Base-by-base conservation (phyloP, 2,888 invertebrate species). In the Epinotia ramella region DNA sequence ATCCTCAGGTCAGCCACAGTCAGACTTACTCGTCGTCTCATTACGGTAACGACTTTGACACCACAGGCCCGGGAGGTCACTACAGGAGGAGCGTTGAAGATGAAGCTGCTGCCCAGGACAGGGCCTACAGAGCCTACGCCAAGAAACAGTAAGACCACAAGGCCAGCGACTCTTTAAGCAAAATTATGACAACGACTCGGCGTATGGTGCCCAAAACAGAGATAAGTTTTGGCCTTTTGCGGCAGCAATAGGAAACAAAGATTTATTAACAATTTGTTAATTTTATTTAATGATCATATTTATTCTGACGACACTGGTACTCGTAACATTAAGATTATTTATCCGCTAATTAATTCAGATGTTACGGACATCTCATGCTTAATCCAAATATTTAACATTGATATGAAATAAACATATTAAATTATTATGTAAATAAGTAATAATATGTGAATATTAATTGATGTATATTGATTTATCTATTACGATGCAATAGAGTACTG, bases 1-100 rank as follows among this genome's bases (percentile, higher is more conserved):
- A 97, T 89, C 98, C 97, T n/a, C 96, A 97, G 84, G 96, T 97
- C 73, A 96, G 96, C 68, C 97, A 97, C 86, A 96, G 96, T 81
- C 97, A 97, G 85, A 96, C 96, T 6, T 97, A 97, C 84, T 97
- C 97, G 2, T 95, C 96, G 6, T 95, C 96, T 69, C 96, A 96
- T 83, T 96, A 96, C 81, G 96, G 96, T 67, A 95, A 95, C 80
- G 96, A 95, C 78, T 95, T 95, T 68, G 95, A 95, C 64, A 91
- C 95, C 0, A 94, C 95, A 4, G 95, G 95, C 12, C 94, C 95
- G 11, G 95, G 95, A 56, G 96, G 96, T 46, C 95, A 95, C 80
- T 96, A 96, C 87, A 95, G 96, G 81, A 90, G 95, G 78, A 95
- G 95, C 82, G 94, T 94, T 62, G 95, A 93, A 84, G 95, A 95